Evolutionary conservation across 2,888 invertebrate species (phyloP), one percentile per base, ranked within the genome.

Genomic region (Acanthococcus lagerstroemiae): DNA sequence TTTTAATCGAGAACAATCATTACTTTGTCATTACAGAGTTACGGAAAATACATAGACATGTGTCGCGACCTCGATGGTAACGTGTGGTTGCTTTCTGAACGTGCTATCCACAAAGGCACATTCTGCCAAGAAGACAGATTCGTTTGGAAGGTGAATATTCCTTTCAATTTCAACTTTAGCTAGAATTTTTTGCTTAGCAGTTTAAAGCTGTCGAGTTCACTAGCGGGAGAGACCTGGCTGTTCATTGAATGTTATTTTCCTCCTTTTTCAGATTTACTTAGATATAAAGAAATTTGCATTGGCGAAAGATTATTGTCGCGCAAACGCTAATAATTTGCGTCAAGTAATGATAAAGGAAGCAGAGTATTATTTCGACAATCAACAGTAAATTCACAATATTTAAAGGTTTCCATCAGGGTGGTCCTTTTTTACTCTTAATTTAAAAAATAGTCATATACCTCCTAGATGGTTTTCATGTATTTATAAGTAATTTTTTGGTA

Each of bases 271-370:
- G 74, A 87, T 95, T 70, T 95, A 93, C 75, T 82, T 92, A 50
- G 87, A 90, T 63, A 87, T 87, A 73, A 85, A 86, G 58, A 84
- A 91, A 72, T 95, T 91, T 74, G 90, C 90, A 69, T 76, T 88
- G 67, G 95, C 96, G 0, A 91, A 89, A 74, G 83, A 86, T 69
- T 90, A 89, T 76, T 90, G 91, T 55, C 81, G 83, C 68, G 85
- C 86, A 70, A 91, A 93, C 76, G 87, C 87, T 0, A 86, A 85
- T 0, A 85, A 86, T 72, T 80, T 90, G 70, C 90, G 95, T 74
- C 84, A 86, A 70, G 90, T 95, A 0, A 80, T 92, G 25, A 85
- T 88, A 46, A 88, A 88, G 74, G 91, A 95, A 76, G 95, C 95
- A 0, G 91, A 95, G 72, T 80, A 87, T 73, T 80, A 88, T 2